A percentile compares a stretch with the other conserved stretches of the same genome.
phyloP scores from a whole-genome alignment of 2,888 invertebrate species.

The Schizotus pectinicornis region DNA sequence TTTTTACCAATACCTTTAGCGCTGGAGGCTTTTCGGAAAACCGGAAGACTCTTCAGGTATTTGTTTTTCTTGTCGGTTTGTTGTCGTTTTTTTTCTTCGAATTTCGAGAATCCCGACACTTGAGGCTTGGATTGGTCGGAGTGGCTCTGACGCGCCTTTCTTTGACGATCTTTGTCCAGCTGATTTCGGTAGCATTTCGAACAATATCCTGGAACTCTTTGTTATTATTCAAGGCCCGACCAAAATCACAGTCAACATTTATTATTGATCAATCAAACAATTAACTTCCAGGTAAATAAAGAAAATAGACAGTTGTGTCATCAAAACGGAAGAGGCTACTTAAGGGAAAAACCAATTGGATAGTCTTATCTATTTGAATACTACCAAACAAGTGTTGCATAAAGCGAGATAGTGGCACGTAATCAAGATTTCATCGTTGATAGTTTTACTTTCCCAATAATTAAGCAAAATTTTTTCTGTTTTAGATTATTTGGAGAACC shows the following conservation, averaged over 20 bases:
- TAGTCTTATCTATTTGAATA: too few species aligned
- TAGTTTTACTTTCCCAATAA: too few species aligned
- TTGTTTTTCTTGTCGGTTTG: constrained; percentile 76
- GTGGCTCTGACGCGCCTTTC: constrained; percentile 51
- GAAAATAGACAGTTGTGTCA: not conserved
- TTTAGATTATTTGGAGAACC: too few species aligned
- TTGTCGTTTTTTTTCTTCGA: constrained; percentile 84
- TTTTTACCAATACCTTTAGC: constrained; percentile 62
- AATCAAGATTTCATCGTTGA: too few species aligned
- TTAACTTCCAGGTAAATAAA: not conserved
- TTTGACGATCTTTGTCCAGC: constrained; percentile 67
- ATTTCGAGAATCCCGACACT: constrained; percentile 74
- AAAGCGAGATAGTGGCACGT: too few species aligned
- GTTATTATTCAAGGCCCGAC: not conserved
- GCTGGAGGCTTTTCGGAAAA: constrained; percentile 74
- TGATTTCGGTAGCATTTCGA: constrained; percentile 93
- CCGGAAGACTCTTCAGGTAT: constrained; percentile 68
- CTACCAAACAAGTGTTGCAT: too few species aligned
- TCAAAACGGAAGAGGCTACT: not conserved
- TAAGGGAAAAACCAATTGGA: too few species aligned
- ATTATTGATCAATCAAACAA: not conserved
- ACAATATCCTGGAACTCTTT: constrained; percentile 81
- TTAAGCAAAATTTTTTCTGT: too few species aligned
- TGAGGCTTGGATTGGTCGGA: constrained; percentile 52
- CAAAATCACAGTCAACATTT: not conserved